Conservation (phyloP, 64 coral and sea anemone genomes). For the Stichodactyla helianthus region DNA sequence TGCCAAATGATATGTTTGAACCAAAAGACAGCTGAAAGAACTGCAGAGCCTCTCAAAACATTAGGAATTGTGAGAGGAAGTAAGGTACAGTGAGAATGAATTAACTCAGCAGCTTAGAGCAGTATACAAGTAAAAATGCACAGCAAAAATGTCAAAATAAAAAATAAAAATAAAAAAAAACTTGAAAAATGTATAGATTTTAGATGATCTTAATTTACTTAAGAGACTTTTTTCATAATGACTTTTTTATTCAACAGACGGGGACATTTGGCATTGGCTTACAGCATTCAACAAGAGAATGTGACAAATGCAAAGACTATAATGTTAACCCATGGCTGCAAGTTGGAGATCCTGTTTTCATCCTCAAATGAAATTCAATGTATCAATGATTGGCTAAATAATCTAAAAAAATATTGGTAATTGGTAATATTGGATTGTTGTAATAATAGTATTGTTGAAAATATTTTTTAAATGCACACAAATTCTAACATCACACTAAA, state of each 20-base stretch:
- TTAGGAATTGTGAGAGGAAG: slow-evolving; percentile 54
- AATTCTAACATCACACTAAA: no score
- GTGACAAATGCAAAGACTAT: neutral
- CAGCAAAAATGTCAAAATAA: no score
- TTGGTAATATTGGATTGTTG: no score
- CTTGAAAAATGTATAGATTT: no score
- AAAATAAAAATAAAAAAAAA: no score
- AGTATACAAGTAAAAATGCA: no score
- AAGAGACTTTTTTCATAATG: no score
- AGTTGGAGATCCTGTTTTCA: neutral
- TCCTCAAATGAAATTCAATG: neutral
- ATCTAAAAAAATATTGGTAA: no score
- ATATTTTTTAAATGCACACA: neutral
- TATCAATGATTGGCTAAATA: no score
- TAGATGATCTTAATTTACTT: no score
- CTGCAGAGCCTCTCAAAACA: slow-evolving; percentile 70
- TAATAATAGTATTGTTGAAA: neutral
- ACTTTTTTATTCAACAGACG: neutral
- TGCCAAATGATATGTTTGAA: slow-evolving; percentile 93
- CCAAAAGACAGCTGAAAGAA: slow-evolving; percentile 71
- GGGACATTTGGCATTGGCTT: slow-evolving; percentile 2
- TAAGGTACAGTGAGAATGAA: slow-evolving; percentile 30
- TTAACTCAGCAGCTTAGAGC: no score
- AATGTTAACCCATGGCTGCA: neutral
- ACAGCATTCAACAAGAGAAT: neutral